Evolutionary conservation across 1,140 invertebrate genomes (phyloP), one percentile per base, ranked within the genome.

Genomic region (Atta colombica): DNA sequence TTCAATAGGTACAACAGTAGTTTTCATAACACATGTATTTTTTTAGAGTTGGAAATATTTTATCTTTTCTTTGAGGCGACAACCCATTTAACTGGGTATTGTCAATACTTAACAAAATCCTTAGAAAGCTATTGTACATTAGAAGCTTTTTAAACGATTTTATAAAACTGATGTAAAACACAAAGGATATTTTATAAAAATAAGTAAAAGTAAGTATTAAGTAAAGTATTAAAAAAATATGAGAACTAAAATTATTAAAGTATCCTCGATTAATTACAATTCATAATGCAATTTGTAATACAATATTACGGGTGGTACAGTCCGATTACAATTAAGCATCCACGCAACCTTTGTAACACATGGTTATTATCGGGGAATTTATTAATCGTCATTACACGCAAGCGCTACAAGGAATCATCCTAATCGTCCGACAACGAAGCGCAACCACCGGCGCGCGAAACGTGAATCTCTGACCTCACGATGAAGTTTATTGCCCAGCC

Each of bases 361-460:
- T 35, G 35, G 53, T 39, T 58, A 71, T 81, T 81, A 81, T 45
- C 65, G 49, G 21, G 77, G 31, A 71, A 81, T 81, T 69, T 81
- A 81, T 81, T 81, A 81, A 81, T 81, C 77, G 31, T 81, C 63
- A 45, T 80, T 71, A 71, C 21, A 45, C 65, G 49, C 77, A 31
- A 69, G 31, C 14, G 77, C 49, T 58, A n/a, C 65, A 8, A 81
- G 78, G 21, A 71, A 58, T 81, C 78, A 51, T 16, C 51, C 78
- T 71, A 58, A 71, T 71, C 78, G 65, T 4, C 65, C 35, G 66
- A 53, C 45, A 45, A 78, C 49, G 66, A 14, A 81, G 63, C 58
- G 16, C 35, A 35, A 25, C 63, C 49, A 31, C 16, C 51, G 49
- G 51, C 49, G 78, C 51, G 51, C 18, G 10, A 74, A 74, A 63